Conservation (phyloP, 2,797 vertebrate species). For the Pangasius larnaudii region DNA sequence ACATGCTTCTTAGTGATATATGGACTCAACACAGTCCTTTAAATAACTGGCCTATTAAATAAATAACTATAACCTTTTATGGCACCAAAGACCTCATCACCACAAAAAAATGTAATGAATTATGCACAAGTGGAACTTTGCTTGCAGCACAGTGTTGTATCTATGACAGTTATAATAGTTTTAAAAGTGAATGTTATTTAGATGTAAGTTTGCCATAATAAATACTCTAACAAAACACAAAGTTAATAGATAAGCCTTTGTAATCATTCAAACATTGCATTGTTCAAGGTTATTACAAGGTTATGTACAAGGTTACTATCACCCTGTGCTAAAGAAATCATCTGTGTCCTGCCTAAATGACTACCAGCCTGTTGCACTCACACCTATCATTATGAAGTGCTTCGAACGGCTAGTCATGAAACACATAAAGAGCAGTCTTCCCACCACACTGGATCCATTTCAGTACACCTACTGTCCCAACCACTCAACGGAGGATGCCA, state of each 20-base stretch:
- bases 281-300: background rate
- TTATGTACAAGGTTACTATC: too few species aligned
- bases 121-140: background rate
- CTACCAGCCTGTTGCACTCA: too few species aligned
- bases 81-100: background rate
- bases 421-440: too few species aligned
- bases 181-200: background rate
- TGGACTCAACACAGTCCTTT: background rate
- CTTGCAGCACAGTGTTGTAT: background rate
- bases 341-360: too few species aligned
- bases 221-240: background rate
- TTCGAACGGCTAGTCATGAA: too few species aligned
- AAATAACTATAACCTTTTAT: constrained; percentile 6
- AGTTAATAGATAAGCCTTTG: background rate
- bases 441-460: too few species aligned
- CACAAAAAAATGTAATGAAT: background rate
- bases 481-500: too few species aligned
- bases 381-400: too few species aligned
- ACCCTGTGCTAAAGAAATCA: too few species aligned
- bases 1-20: background rate
- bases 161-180: background rate
- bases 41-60: background rate
- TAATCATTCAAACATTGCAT: background rate
- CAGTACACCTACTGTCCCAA: too few species aligned
- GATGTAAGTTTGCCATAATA: background rate